Base-by-base conservation (phyloP, 2,113 vertebrate species). In the Aythya baeri region DNA sequence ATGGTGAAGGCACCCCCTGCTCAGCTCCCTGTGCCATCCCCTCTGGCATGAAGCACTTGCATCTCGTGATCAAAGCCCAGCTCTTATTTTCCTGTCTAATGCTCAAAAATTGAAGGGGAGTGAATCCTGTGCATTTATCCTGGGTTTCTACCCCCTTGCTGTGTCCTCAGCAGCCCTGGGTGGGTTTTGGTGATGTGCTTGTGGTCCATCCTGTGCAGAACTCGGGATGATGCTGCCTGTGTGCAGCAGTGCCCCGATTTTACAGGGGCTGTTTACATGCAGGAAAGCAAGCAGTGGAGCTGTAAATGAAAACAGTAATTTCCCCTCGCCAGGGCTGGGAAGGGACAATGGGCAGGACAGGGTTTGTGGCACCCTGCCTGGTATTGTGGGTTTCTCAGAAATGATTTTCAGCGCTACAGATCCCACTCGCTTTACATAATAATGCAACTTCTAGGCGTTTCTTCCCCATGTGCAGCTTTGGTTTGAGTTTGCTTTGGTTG, bases 31-130 rank as follows among this genome's bases (percentile, higher is more conserved):
- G n/a, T 59, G 91, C 83, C 46, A 49, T 63, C 17, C 83, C 91
- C 61, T 49, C n/a, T 1, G 0, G 8, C 1, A 0, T 17, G 36
- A 82, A 66, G 75, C 25, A 17, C 41, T 72, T 4, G 1, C 34
- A 22, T 27, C 32, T 34, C 25, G 2, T 31, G 50, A 84, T 61
- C 71, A 91, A 87, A 94, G 58, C 27, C 43, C 36, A 32, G 71
- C 67, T 71, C 63, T 65, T 6, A 1, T 49, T 81, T 79, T 72
- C 61, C 73, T 73, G 49, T 14, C 27, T 68, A 31, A 49, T 13
- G 32, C 7, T 75, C 7, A 74, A 31, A 44, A 29, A 18, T 0
- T 3, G 1, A 15, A 67, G 26, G 7, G 43, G 70, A 90, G 38
- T 34, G 49, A 72, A 36, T 34, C 12, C 1, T 31, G 22, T 25